Conservation (phyloP, 2,113 vertebrate species). For the Mohoua ochrocephala region DNA sequence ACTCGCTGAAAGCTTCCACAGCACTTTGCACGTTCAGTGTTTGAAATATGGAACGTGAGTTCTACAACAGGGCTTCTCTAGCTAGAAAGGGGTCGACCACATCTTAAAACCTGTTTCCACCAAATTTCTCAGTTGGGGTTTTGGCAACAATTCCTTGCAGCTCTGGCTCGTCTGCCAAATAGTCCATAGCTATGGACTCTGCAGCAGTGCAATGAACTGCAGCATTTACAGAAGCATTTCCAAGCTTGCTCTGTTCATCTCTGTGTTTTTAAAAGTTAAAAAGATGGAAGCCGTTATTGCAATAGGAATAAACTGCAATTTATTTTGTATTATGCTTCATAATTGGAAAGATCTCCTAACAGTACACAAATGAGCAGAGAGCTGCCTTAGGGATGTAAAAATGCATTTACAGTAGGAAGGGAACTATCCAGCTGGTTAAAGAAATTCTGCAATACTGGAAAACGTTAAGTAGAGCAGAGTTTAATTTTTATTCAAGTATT, state of each 20-base stretch:
- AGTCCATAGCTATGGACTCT: not conserved
- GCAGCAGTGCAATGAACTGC: not conserved
- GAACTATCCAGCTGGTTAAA: not conserved
- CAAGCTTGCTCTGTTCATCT: not conserved
- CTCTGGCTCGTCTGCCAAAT: not conserved
- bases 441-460: not conserved
- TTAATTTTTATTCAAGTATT: not conserved
- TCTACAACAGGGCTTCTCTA: not conserved
- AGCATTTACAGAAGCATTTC: not conserved
- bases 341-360: not conserved
- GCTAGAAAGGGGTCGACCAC: not conserved
- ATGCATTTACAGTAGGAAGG: not conserved
- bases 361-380: not conserved
- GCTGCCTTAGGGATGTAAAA: not conserved
- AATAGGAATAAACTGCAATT: not conserved
- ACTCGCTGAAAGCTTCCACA: not conserved
- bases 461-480: not conserved
- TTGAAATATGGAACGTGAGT: not conserved
- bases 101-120: not conserved
- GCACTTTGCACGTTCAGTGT: accelerated
- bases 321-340: not conserved
- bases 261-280: not conserved
- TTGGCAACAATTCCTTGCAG: not conserved
- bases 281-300: not conserved
- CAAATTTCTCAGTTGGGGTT: not conserved